Conservation (phyloP, 2,113 vertebrate genomes). For the Glaucomys volans region DNA sequence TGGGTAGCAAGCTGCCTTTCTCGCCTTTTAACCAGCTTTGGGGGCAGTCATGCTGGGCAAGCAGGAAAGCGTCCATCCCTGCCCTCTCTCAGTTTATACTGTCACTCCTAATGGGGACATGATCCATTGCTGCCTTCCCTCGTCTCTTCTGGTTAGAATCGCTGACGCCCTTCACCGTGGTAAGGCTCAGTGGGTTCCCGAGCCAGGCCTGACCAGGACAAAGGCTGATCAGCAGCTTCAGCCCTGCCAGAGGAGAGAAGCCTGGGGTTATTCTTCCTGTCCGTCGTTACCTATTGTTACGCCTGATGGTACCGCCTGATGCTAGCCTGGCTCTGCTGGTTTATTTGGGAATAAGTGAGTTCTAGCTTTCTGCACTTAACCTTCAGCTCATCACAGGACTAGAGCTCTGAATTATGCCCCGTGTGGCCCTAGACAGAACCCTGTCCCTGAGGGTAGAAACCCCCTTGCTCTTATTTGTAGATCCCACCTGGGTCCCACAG, state of each 20-base stretch:
- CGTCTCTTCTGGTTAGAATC: slow-evolving; percentile 53
- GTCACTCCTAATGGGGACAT: slow-evolving; percentile 39
- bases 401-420: not conserved
- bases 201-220: not conserved
- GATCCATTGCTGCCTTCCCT: slow-evolving; percentile 5
- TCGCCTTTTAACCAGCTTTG: not conserved
- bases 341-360: not conserved
- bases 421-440: not conserved
- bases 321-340: not conserved
- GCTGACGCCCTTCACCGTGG: not conserved
- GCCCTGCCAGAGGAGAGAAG: not conserved
- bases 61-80: not conserved
- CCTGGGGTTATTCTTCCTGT: not conserved
- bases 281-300: not conserved
- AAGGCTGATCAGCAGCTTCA: not conserved
- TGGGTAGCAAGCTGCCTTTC: not conserved
- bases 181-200: not conserved
- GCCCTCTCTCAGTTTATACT: not conserved
- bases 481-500: not conserved
- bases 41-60: not conserved
- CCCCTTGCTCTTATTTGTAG: not conserved
- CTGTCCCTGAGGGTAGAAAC: too few relatives aligned
- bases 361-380: not conserved
- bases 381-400: not conserved
- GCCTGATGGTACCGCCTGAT: not conserved